Evolutionary conservation across 2,888 invertebrate genomes (phyloP).

Genomic region (Vannuccia rotundouncinata): DNA sequence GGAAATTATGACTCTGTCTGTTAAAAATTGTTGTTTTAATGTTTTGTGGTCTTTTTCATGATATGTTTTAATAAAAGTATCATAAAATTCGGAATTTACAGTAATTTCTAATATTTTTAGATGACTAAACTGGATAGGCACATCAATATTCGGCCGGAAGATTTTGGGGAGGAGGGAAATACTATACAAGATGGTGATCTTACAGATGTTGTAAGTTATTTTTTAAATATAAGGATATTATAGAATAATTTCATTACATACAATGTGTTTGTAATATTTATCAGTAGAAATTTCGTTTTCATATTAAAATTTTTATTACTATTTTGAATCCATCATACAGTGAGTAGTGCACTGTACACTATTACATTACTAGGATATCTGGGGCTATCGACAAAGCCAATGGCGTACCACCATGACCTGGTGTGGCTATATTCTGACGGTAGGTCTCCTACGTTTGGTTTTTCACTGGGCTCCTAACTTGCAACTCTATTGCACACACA

Average conservation of each 20-base stretch:
- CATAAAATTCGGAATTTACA: no score
- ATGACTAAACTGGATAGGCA: neutral
- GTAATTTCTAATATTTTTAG: neutral
- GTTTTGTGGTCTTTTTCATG: no score
- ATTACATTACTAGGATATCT: conserved; percentile 62
- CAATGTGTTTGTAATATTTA: neutral
- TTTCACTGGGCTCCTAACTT: conserved; percentile 83
- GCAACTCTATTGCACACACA: conserved; percentile 69
- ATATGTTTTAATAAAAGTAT: no score
- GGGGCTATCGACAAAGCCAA: conserved; percentile 62
- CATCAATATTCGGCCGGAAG: neutral
- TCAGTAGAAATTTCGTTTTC: no score
- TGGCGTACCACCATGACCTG: conserved; percentile 56
- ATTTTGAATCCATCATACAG: no score
- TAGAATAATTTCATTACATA: neutral
- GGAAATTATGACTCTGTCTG: no score
- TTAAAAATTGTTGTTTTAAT: no score
- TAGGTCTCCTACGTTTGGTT: conserved; percentile 71
- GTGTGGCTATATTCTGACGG: conserved; percentile 64
- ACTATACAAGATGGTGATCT: neutral
- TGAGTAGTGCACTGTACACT: neutral
- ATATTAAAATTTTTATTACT: no score
- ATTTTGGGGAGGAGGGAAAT: neutral
- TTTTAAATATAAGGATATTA: neutral
- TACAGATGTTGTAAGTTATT: neutral